phyloP scores from a whole-genome alignment of 1,140 invertebrate species.

The Ceratoteleas bidentatus region DNA sequence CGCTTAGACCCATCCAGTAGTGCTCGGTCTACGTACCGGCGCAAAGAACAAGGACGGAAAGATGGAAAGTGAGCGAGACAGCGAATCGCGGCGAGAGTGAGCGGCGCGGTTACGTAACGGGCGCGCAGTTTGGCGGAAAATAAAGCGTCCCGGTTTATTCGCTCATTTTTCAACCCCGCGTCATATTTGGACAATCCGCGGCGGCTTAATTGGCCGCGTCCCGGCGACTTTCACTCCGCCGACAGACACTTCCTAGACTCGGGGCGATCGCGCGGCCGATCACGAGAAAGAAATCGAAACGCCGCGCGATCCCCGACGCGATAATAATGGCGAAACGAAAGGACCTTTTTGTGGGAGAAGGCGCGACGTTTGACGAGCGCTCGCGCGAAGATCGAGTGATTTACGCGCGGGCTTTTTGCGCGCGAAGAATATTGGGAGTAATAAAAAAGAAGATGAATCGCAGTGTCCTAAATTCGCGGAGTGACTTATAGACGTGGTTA shows the following conservation, averaged over 20 bases:
- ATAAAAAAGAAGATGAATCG: constrained; percentile 56
- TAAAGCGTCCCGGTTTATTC: constrained; percentile 8
- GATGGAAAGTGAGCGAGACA: constrained; percentile 60
- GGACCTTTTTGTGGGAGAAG: no score
- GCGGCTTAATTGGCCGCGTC: constrained; percentile 24
- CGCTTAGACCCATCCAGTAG: constrained; percentile 57
- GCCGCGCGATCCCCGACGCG: no score
- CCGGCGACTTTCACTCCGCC: constrained; percentile 53
- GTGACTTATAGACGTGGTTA: constrained; percentile 59
- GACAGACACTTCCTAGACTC: constrained; percentile 60
- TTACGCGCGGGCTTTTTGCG: constrained; percentile 18
- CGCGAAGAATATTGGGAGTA: constrained; percentile 35
- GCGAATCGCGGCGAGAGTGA: constrained; percentile 57
- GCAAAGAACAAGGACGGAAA: constrained; percentile 64
- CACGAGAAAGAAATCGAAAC: no score
- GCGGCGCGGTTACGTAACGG: constrained; percentile 38
- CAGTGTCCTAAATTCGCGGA: constrained; percentile 53
- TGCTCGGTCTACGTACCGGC: constrained; percentile 18
- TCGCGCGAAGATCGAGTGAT: no score
- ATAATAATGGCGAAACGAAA: no score
- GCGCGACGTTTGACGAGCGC: no score
- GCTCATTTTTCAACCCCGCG: constrained; percentile 15
- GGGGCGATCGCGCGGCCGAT: no score
- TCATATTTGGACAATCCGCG: constrained; percentile 31
- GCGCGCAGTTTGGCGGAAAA: constrained; percentile 24